A percentile compares a stretch with the other conserved stretches of the same genome.
phyloP scores from a whole-genome alignment of 1,140 invertebrate genomes.

The Caerostris darwini region DNA sequence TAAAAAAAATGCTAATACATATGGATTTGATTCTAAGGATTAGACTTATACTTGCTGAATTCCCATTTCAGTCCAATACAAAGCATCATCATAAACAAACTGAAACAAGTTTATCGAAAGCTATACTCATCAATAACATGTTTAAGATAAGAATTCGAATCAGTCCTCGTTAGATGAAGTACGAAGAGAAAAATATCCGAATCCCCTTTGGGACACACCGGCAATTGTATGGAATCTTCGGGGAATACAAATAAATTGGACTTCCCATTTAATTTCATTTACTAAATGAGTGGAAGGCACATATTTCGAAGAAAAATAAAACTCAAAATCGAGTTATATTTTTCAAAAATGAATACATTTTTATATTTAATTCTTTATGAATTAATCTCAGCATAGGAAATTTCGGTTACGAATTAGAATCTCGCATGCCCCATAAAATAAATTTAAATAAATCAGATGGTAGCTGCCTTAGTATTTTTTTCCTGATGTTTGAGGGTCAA shows the following conservation, averaged over 20 bases:
- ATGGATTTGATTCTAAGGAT: no score
- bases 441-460: no score
- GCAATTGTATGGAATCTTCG: background rate
- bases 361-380: background rate
- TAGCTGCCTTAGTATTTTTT: no score
- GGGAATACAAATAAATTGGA: constrained; percentile 8
- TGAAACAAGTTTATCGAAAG: background rate
- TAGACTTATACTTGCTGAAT: no score
- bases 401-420: no score
- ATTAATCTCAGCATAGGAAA: background rate
- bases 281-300: background rate
- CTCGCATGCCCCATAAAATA: no score
- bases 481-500: no score
- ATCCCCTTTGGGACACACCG: background rate
- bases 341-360: background rate
- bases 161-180: background rate
- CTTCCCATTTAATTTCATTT: constrained; percentile 17
- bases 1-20: no score
- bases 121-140: background rate
- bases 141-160: background rate
- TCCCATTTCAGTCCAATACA: no score
- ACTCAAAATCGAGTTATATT: background rate
- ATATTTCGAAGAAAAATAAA: background rate
- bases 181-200: background rate
- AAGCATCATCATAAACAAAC: background rate